Conservation (phyloP, 2,888 invertebrate genomes). For the Hypomecis atomaria region DNA sequence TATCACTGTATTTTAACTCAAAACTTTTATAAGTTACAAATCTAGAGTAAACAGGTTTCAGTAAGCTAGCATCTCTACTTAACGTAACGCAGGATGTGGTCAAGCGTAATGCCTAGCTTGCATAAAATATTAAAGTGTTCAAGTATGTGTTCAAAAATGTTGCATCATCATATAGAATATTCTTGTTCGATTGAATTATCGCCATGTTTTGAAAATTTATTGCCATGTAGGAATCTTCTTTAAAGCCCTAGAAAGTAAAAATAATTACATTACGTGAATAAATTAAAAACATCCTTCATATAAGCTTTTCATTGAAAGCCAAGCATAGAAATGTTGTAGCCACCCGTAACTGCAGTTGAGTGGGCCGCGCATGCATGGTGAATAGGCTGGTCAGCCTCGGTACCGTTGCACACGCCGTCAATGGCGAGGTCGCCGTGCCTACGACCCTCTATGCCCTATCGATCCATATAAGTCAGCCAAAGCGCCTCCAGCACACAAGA, state of each 20-base stretch:
- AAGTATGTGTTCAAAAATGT: too few relatives aligned
- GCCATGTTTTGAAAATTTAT: too few relatives aligned
- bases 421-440: conserved; percentile 69
- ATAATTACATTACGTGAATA: background rate
- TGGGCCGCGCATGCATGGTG: conserved; percentile 53
- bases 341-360: conserved; percentile 42
- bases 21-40: too few relatives aligned
- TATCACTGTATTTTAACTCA: too few relatives aligned
- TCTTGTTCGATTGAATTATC: too few relatives aligned
- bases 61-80: too few relatives aligned
- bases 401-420: conserved; percentile 79
- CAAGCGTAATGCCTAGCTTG: too few relatives aligned
- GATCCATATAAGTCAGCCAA: conserved; percentile 66
- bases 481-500: conserved; percentile 46
- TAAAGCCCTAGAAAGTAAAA: background rate
- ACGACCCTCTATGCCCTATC: conserved; percentile 76
- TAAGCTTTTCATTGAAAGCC: background rate
- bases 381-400: conserved; percentile 61
- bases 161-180: too few relatives aligned
- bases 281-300: background rate
- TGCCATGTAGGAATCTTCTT: background rate
- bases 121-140: too few relatives aligned
- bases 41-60: too few relatives aligned
- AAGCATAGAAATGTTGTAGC: conserved; percentile 2
- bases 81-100: too few relatives aligned